phyloP scores from a whole-genome alignment of 2,888 invertebrate species.

The Notodonta ziczac region DNA sequence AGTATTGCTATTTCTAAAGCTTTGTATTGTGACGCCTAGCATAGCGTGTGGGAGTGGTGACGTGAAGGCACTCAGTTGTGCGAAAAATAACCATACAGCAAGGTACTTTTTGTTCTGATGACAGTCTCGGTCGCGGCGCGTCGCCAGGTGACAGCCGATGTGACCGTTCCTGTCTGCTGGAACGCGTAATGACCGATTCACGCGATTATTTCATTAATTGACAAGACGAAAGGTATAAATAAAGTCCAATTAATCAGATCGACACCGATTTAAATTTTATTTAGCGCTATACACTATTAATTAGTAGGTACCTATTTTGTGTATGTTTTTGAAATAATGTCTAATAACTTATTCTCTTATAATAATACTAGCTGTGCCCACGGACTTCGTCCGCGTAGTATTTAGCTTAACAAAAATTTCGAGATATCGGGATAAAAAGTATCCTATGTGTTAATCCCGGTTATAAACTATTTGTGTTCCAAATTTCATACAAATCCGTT shows the following conservation, averaged over 20 bases:
- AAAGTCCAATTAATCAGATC: not conserved
- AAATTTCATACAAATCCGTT: no score
- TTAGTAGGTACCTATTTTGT: no score
- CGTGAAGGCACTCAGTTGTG: constrained; percentile 34
- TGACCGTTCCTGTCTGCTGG: constrained; percentile 29
- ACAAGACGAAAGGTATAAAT: constrained; percentile 16
- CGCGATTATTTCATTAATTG: constrained; percentile 5
- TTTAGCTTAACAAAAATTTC: no score
- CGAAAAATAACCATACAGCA: constrained; percentile 36
- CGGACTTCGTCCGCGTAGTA: no score
- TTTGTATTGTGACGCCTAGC: constrained; percentile 22
- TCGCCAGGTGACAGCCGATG: constrained; percentile 35
- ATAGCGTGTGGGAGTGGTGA: constrained; percentile 24
- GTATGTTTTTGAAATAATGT: no score
- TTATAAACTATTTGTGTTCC: no score
- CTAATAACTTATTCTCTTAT: no score
- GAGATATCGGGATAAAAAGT: no score
- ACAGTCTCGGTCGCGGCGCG: constrained; percentile 22
- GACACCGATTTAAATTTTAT: no score
- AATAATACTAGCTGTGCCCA: no score
- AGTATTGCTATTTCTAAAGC: constrained; percentile 23
- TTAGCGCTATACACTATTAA: no score
- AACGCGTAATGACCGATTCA: constrained; percentile 16
- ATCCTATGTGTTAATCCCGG: no score
- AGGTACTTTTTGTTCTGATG: constrained; percentile 25